phyloP scores from a whole-genome alignment of 2,888 invertebrate genomes.

The Muscina levida region DNA sequence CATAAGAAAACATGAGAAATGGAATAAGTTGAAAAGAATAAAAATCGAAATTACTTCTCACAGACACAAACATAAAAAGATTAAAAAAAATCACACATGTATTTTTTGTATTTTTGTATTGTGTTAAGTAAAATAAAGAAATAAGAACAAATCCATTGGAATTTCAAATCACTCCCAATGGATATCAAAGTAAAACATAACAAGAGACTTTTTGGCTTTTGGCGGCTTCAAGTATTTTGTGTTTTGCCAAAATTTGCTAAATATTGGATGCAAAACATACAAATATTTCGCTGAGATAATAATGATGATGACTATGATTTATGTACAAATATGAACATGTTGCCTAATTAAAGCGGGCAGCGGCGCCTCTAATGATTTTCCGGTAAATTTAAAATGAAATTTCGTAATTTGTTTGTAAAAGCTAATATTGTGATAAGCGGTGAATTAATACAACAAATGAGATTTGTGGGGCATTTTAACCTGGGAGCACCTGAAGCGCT shows the following conservation, averaged over 20 bases:
- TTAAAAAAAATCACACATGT: neutral
- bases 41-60: constrained; percentile 53
- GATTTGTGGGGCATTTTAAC: too few relatives aligned
- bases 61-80: neutral
- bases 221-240: neutral
- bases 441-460: too few relatives aligned
- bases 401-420: too few relatives aligned
- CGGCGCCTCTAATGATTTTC: too few relatives aligned
- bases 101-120: too few relatives aligned
- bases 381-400: too few relatives aligned
- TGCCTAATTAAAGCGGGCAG: too few relatives aligned
- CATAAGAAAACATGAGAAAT: constrained; percentile 58
- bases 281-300: neutral
- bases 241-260: constrained; percentile 3
- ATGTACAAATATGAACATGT: constrained; percentile 12
- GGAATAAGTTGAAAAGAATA: constrained; percentile 42
- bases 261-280: constrained; percentile 1
- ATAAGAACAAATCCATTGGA: neutral
- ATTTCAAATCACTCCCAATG: neutral
- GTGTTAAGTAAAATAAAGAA: constrained; percentile 2
- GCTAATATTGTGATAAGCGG: too few relatives aligned
- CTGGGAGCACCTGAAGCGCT: too few relatives aligned
- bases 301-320: neutral
- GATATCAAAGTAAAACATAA: neutral
- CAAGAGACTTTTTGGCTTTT: neutral